These are phyloP conservation scores for Lydus trimaculatus DNA, from an alignment of 2,888 invertebrate genomes.

Conservation along the genomic window DNA sequence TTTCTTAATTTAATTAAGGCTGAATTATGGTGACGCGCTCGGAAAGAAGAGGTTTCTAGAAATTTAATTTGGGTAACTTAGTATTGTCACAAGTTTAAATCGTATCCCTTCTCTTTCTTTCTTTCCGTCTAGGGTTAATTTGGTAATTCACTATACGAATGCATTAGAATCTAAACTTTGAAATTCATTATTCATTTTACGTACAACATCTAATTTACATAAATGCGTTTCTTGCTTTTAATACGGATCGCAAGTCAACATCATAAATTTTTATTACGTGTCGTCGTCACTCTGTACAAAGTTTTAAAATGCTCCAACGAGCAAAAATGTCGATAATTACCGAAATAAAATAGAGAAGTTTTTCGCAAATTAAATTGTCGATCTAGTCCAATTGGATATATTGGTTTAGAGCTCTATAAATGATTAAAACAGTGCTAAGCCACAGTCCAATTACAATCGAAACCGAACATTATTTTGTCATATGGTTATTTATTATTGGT, in stretches of 20 bases:
- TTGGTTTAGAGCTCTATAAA: background rate
- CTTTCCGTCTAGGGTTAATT: constrained; percentile 47
- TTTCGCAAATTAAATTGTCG: constrained; percentile 14
- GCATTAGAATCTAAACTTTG: constrained; percentile 46
- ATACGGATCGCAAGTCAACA: constrained; percentile 36
- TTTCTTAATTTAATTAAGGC: constrained; percentile 54
- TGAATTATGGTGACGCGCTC: constrained; percentile 40
- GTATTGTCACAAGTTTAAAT: constrained; percentile 57
- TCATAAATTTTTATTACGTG: constrained; percentile 41
- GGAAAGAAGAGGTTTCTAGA: constrained; percentile 51
- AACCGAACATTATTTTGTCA: too few relatives aligned
- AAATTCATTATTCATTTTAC: constrained; percentile 51
- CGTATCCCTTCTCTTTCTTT: constrained; percentile 44
- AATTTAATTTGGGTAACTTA: constrained; percentile 58
- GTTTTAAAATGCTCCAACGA: constrained; percentile 11
- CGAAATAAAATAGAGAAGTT: background rate
- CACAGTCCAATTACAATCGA: background rate
- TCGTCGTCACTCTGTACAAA: constrained; percentile 15
- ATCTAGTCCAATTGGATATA: background rate
- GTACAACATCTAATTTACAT: constrained; percentile 45
- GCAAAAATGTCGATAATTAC: background rate
- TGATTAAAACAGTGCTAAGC: background rate
- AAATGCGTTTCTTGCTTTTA: constrained; percentile 47
- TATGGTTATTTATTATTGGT: too few relatives aligned
- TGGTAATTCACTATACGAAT: constrained; percentile 50